Evolutionary conservation across 2,797 vertebrate genomes (phyloP).

Genomic region (Neosalanx taihuensis): DNA sequence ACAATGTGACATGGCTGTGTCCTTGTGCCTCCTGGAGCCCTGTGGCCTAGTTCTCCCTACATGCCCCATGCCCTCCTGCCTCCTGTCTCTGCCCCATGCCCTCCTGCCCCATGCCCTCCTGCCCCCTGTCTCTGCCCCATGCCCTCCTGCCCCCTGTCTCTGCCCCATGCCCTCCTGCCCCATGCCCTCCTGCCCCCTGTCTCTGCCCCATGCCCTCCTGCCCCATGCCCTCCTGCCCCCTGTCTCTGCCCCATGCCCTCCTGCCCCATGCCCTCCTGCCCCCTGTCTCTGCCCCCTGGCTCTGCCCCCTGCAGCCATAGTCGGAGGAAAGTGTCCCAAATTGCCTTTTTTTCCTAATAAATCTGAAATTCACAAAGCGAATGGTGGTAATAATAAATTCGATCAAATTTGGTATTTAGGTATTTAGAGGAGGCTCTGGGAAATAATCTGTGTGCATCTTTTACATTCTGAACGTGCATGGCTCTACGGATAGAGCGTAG

Average conservation of each 20-base stretch:
- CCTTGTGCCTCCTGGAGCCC: neutral
- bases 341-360: neutral
- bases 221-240: constrained; percentile 26
- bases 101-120: no score
- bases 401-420: neutral
- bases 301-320: constrained; percentile 36
- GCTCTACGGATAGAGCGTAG: neutral
- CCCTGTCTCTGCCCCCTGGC: neutral
- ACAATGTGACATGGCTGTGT: neutral
- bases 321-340: constrained; percentile 10
- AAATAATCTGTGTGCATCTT: neutral
- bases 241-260: neutral
- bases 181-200: no score
- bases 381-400: neutral
- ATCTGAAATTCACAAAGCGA: neutral
- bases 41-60: constrained; percentile 58
- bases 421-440: neutral
- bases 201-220: neutral
- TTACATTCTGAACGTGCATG: neutral
- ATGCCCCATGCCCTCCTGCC: constrained; percentile 27
- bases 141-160: no score
- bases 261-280: no score
- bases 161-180: no score
- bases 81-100: no score
- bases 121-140: no score